phyloP scores from a whole-genome alignment of 2,888 invertebrate species.

The Ophion slaviceki region DNA sequence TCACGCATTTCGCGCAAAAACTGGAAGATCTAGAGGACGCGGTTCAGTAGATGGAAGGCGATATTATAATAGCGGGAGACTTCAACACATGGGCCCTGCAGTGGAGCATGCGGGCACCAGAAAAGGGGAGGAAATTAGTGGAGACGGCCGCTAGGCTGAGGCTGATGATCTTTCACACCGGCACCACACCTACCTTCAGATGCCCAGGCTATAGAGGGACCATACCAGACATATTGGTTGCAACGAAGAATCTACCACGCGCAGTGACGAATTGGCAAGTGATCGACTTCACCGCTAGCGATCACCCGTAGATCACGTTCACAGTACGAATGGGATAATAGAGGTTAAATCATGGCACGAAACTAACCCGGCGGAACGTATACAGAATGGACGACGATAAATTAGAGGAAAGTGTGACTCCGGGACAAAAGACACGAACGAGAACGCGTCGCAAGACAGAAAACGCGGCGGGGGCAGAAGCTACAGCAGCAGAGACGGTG shows the following conservation, averaged over 20 bases:
- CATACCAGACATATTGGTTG: slow-evolving; percentile 40
- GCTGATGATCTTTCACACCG: slow-evolving; percentile 46
- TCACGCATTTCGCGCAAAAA: no score
- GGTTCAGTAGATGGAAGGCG: slow-evolving; percentile 39
- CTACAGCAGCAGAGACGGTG: no score
- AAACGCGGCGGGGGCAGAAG: no score
- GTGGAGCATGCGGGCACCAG: slow-evolving; percentile 59
- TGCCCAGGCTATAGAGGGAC: slow-evolving; percentile 28
- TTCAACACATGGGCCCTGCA: slow-evolving; percentile 64
- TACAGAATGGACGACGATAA: slow-evolving; percentile 16
- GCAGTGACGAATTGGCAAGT: slow-evolving; percentile 22
- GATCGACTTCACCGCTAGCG: slow-evolving; percentile 42
- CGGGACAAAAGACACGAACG: background rate
- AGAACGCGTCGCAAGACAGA: no score
- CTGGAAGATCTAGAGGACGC: slow-evolving; percentile 46
- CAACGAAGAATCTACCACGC: background rate
- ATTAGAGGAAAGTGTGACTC: background rate
- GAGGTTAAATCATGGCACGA: background rate
- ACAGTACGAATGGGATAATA: background rate
- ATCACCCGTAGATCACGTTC: slow-evolving; percentile 35
- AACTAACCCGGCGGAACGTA: slow-evolving; percentile 25
- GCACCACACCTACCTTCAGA: slow-evolving; percentile 19
- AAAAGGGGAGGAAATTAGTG: slow-evolving; percentile 58
- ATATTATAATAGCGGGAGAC: slow-evolving; percentile 57
- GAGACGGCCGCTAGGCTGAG: slow-evolving; percentile 47